phyloP scores from a whole-genome alignment of 1,140 invertebrate genomes.

The Nasonia longicornis region DNA sequence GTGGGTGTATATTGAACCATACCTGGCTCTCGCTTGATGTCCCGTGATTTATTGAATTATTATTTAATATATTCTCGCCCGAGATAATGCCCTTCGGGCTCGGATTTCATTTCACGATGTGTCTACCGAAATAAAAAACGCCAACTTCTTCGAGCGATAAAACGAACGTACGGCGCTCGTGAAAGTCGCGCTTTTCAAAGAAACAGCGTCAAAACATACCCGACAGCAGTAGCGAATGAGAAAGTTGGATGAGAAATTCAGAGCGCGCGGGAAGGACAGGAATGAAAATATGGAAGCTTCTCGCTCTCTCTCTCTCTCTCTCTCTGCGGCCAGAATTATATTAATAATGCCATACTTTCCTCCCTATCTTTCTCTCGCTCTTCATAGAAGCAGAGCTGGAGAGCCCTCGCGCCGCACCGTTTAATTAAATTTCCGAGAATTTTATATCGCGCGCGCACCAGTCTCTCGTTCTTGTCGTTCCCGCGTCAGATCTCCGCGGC shows the following conservation, averaged over 20 bases:
- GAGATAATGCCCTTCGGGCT: too few relatives aligned
- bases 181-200: neutral
- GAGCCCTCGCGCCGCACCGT: conserved; percentile 46
- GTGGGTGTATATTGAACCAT: neutral
- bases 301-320: neutral
- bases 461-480: conserved; percentile 47
- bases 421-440: conserved; percentile 63
- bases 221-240: neutral
- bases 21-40: neutral
- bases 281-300: conserved; percentile 42
- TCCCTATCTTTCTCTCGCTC: conserved; percentile 44
- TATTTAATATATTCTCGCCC: too few relatives aligned
- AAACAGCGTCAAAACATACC: neutral
- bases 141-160: neutral
- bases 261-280: conserved; percentile 36
- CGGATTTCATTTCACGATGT: too few relatives aligned
- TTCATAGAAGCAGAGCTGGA: conserved; percentile 23
- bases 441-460: conserved; percentile 52
- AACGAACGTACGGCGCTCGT: neutral
- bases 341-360: conserved; percentile 58
- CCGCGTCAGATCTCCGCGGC: neutral
- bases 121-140: too few relatives aligned
- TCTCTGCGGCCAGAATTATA: conserved; percentile 56
- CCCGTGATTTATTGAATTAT: conserved; percentile 22
- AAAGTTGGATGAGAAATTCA: conserved; percentile 32